Conservation (phyloP, 1,140 invertebrate species). For the Drosophila equinoxialis region DNA sequence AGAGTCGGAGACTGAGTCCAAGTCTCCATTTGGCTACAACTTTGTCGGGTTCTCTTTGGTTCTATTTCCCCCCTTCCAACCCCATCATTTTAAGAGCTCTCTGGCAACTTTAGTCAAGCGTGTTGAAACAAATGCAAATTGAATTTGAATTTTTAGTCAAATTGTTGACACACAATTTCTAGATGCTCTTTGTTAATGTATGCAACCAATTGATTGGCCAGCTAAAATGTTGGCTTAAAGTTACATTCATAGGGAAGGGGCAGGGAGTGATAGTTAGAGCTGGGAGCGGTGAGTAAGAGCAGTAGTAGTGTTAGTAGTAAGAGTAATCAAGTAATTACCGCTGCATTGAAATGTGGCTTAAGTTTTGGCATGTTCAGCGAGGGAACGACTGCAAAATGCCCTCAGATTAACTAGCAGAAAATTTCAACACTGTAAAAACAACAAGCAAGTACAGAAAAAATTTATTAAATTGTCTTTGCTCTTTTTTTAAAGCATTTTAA, state of each 20-base stretch:
- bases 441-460: not conserved
- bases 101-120: constrained; percentile 20
- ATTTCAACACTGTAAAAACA: not conserved
- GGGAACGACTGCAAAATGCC: constrained; percentile 43
- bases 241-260: not conserved
- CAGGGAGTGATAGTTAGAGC: no score
- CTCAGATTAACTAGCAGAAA: not conserved
- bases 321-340: constrained; percentile 71
- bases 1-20: not conserved
- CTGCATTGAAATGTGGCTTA: constrained; percentile 58
- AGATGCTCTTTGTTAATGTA: constrained; percentile 54
- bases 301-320: no score
- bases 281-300: no score
- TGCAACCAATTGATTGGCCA: constrained; percentile 50
- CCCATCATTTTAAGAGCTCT: constrained; percentile 1
- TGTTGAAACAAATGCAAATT: constrained; percentile 53
- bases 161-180: constrained; percentile 49
- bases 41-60: not conserved
- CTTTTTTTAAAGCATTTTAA: no score
- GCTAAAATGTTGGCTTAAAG: not conserved
- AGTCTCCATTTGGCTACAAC: constrained; percentile 1
- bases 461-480: no score
- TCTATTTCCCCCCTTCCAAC: not conserved
- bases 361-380: constrained; percentile 28
- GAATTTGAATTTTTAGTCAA: constrained; percentile 58